Base-by-base conservation (phyloP, 2,113 vertebrate genomes). In the Hydrolagus affinis region DNA sequence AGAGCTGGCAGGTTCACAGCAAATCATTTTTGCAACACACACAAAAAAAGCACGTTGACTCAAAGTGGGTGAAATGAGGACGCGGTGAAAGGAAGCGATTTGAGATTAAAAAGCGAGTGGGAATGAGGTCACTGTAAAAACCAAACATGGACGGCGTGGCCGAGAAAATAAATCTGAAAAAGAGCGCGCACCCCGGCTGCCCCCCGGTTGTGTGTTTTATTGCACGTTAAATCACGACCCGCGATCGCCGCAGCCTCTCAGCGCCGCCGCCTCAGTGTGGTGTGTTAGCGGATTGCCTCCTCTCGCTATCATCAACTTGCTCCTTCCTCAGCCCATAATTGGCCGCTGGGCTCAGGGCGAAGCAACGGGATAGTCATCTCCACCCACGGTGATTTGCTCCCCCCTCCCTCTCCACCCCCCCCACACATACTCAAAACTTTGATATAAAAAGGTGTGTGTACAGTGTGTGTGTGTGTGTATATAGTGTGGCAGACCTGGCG, bases 111-210 rank as follows among this genome's bases (percentile, higher is more conserved):
- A 9, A 86, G 56, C 44, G 59, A 86, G 88, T 86, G 88, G 88
- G 88, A 90, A 88, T 92, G 92, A 91, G 91, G 91, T 94, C 90
- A 93, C 86, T 83, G 69, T 86, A 88, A 85, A 88, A 86, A 72
- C 76, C 69, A 23, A 85, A 87, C n/a, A 83, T 88, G 86, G 87
- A 77, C 80, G 85, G 85, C 80, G 85, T 88, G 85, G 88, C 88
- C 89, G 87, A 88, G 71, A 44, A 88, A 85, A 87, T 86, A 56
- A 56, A 86, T 73, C 71, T 44, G 64, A 87, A 88, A 88, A 21
- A 85, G 85, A 88, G 87, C 90, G 90, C 92, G 92, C n/a, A 44
- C 44, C 44, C 44, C 1, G 44, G 1, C 44, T 44, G 44, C 93
- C 93, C n/a, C n/a, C n/a, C n/a, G 92, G 88, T 87, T 87, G 89